A percentile compares a stretch with the other conserved stretches of the same genome.
phyloP scores from a whole-genome alignment of 92 coral and sea anemone species.

The Porites divaricata region DNA sequence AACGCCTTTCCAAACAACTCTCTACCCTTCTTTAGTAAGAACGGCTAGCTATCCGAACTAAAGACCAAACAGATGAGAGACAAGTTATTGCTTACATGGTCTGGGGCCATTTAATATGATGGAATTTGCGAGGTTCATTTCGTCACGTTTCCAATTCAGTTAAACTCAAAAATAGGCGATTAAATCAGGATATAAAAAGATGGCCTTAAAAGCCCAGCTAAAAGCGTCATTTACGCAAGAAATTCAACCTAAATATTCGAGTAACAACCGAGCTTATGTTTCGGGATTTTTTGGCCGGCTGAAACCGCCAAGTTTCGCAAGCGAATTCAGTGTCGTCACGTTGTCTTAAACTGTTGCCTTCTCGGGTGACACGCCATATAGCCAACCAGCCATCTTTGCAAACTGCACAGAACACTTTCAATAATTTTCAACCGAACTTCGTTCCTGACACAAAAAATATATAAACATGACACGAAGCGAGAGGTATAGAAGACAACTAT shows the following conservation, averaged over 20 bases:
- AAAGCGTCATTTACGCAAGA: constrained; percentile 10
- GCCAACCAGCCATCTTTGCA: constrained; percentile 83
- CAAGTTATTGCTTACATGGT: constrained; percentile 20
- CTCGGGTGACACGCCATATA: constrained; percentile 71
- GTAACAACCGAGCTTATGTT: constrained; percentile 3
- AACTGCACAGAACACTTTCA: constrained; percentile 46
- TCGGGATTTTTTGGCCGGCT: constrained; percentile 13
- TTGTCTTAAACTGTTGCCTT: constrained; percentile 78
- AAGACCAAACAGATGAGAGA: constrained; percentile 7
- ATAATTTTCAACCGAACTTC: constrained; percentile 13
- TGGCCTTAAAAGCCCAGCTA: constrained; percentile 22
- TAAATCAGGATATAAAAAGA: constrained; percentile 53
- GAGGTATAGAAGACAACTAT: constrained; percentile 28
- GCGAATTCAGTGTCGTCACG: constrained; percentile 73
- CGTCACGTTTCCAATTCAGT: constrained; percentile 71
- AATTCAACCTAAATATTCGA: constrained; percentile 12
- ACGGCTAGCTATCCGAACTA: constrained; percentile 4
- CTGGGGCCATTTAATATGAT: constrained; percentile 67
- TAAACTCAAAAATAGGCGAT: constrained; percentile 90
- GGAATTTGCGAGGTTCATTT: constrained; percentile 77
- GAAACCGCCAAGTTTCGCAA: constrained; percentile 27
- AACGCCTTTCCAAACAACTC: constrained; percentile 30
- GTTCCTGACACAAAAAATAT: constrained; percentile 3
- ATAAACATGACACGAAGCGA: constrained; percentile 7
- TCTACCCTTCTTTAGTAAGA: neutral